Base-by-base conservation (phyloP, 1,140 invertebrate genomes). In the Dinothrombium tinctorium region DNA sequence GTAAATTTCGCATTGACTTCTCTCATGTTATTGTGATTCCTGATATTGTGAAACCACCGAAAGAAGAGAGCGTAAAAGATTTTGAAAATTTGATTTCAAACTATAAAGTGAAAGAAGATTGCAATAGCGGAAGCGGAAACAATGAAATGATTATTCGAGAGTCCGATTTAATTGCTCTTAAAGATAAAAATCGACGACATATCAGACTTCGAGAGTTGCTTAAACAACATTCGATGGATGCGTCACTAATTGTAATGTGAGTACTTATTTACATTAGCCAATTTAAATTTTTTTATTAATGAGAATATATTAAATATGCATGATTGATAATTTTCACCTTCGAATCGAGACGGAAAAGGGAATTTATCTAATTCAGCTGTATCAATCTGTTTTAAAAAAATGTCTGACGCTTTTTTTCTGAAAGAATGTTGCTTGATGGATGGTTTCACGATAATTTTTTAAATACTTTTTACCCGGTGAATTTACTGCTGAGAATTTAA, bases 201-300 rank as follows among this genome's bases (percentile, higher is more conserved):
- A 62, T 92, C 33, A 69, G 82, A 48, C 63, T 90, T 29, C 63
- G 79, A 40, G 82, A 92, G 57, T 59, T 87, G 43, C 56, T 92
- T n/a, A 55, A 76, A 23, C 69, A 81, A 54, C 72, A 89, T 59
- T 89, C 82, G 3, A 71, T 59, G 49, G 66, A 80, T 37, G 73
- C 83, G 1, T 69, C 70, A 28, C 64, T 92, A 15, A 71, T 92
- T 51, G 78, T 89, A 33, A 87, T 92, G 84, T 65, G 23, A 36
- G 33, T 36, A 21, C 5, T 36, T 4, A 21, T 36, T 7, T 36
- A 21, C n/a, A n/a, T n/a, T n/a, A n/a, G n/a, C n/a, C n/a, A n/a
- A n/a, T n/a, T n/a, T n/a, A n/a, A n/a, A n/a, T n/a, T n/a, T n/a
- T n/a, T n/a, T n/a, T n/a, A n/a, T n/a, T n/a, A n/a, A n/a, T n/a